phyloP scores from a whole-genome alignment of 2,113 vertebrate genomes.

The Trachemys scripta region DNA sequence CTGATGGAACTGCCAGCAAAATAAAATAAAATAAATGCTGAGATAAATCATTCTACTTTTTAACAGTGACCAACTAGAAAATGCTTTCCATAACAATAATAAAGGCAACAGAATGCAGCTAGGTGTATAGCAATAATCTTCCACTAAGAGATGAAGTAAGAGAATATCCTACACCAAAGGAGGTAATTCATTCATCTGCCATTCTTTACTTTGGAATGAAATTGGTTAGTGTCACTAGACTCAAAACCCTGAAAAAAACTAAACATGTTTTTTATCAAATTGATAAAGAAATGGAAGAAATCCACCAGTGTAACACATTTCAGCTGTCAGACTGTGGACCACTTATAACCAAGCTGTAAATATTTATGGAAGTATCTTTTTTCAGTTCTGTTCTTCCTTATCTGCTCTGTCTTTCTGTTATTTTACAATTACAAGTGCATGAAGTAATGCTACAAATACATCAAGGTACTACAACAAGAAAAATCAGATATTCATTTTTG shows the following conservation, averaged over 20 bases:
- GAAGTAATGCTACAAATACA: rapidly evolving
- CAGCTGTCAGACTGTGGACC: background rate
- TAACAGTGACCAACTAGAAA: background rate
- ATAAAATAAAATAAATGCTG: background rate
- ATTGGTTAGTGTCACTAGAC: background rate
- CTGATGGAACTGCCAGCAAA: background rate
- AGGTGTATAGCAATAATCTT: background rate
- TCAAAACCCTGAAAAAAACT: background rate
- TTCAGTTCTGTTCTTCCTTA: background rate
- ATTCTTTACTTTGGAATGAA: background rate
- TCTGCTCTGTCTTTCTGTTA: background rate
- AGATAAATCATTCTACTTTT: background rate
- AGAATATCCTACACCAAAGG: background rate
- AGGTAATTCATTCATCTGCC: background rate
- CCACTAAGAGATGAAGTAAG: background rate
- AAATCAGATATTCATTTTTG: background rate
- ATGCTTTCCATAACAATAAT: background rate
- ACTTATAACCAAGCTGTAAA: background rate
- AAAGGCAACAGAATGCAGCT: background rate
- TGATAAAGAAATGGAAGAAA: background rate
- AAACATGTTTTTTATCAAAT: background rate
- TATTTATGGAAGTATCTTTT: background rate
- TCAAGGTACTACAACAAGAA: background rate
- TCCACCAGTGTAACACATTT: background rate
- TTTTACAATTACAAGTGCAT: background rate